Conservation (phyloP, 2,797 vertebrate species). For the Myiotriccus ornatus region DNA sequence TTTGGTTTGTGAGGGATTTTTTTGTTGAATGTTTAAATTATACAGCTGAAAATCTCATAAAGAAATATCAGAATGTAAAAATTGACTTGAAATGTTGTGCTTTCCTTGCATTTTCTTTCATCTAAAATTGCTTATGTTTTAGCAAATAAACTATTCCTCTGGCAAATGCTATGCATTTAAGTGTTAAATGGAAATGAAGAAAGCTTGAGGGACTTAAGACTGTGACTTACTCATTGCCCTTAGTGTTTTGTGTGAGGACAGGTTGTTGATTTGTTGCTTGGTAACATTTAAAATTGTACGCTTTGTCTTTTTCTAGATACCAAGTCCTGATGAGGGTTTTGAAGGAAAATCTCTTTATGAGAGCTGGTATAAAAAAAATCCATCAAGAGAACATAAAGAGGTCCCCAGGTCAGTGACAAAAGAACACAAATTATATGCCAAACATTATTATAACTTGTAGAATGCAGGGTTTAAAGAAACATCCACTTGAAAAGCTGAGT, state of each 20-base stretch:
- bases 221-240: background rate
- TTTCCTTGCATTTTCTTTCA: background rate
- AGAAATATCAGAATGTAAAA: background rate
- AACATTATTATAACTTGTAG: background rate
- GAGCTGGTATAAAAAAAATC: constrained; percentile 90
- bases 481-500: background rate
- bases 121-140: background rate
- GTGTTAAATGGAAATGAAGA: background rate
- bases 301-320: constrained; percentile 74
- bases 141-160: background rate
- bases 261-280: background rate
- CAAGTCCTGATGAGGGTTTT: constrained; percentile 89
- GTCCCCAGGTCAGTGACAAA: constrained; percentile 81
- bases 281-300: background rate
- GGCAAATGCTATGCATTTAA: background rate
- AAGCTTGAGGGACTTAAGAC: background rate
- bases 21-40: background rate
- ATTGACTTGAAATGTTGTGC: background rate
- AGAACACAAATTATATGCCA: background rate
- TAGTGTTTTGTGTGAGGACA: background rate
- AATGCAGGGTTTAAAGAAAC: background rate
- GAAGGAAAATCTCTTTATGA: constrained; percentile 89
- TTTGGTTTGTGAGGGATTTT: background rate
- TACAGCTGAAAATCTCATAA: background rate
- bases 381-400: constrained; percentile 82